Evolutionary conservation across 2,113 vertebrate species (phyloP).

Genomic region (Phoxinus phoxinus): DNA sequence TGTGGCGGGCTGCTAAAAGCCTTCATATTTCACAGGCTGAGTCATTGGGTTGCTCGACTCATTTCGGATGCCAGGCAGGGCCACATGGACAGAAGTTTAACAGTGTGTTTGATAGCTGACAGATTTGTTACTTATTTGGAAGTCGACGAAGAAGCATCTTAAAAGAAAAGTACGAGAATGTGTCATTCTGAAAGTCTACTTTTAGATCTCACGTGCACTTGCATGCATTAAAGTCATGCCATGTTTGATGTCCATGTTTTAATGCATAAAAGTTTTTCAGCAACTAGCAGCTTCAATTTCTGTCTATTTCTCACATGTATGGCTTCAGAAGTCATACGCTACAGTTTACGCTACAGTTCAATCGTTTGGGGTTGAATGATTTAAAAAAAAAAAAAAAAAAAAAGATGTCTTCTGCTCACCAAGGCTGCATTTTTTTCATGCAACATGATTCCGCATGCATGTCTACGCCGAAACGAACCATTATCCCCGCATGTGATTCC

Average conservation of each 20-base stretch:
- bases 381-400: no score
- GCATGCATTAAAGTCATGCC: background rate
- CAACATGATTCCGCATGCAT: no score
- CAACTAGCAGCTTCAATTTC: background rate
- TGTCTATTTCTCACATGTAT: background rate
- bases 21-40: conserved; percentile 37
- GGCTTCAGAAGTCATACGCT: background rate
- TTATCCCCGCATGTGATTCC: no score
- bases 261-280: background rate
- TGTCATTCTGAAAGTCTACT: background rate
- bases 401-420: no score
- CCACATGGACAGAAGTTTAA: background rate
- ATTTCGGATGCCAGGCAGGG: background rate
- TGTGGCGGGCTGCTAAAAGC: background rate
- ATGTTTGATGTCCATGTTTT: background rate
- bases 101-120: background rate
- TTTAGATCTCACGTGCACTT: background rate
- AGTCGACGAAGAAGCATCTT: background rate
- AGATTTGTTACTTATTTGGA: background rate
- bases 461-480: no score
- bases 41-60: conserved; percentile 1
- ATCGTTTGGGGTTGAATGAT: no score
- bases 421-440: no score
- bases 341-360: no score
- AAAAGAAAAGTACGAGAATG: background rate